Evolutionary conservation across 2,113 vertebrate genomes (phyloP), one percentile per base, ranked within the genome.

Genomic region (Miniopterus natalensis): DNA sequence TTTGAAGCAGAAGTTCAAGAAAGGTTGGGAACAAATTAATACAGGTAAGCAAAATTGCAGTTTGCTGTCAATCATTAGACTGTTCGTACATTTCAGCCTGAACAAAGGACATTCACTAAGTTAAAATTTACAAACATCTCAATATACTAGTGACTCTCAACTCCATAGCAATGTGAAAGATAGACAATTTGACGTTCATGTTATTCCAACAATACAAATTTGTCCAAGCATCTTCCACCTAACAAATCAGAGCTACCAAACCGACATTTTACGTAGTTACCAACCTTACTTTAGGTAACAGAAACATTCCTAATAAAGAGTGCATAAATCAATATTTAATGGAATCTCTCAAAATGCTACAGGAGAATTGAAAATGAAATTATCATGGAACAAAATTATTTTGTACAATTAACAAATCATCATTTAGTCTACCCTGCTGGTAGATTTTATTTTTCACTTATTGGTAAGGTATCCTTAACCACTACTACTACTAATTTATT

Each of bases 61-160:
- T 87, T 66, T 96, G 68, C 45, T 92, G 53, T 97, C 94, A 96
- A 94, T 96, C 77, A 95, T 95, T 93, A 96, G 36, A 95, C 36
- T 92, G 12, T 55, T 68, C 27, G 10, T 75, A 73, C 45, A 63
- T 12, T 68, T 73, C 20, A 83, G 29, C 10, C 77, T 83, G 55
- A 95, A 93, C 81, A 81, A 96, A 96, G 84, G 45, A 63, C 45
- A 96, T 74, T 78, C 18, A 85, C 55, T 74, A 86, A 87, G 79
- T 92, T 70, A 88, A 96, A 95, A 84, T 75, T 70, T 81, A 93
- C 63, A 89, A 92, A 49, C 29, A 85, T 27, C n/a, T 96, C 59
- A 85, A 29, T 49, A 10, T 49, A 95, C 73, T 7, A 66, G 4
- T 57, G 40, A 81, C 36, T 96, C 53, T 91, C 27, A 66, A 78